Evolutionary conservation across 2,113 vertebrate genomes (phyloP), one percentile per base, ranked within the genome.

Genomic region (Notothenia coriiceps): DNA sequence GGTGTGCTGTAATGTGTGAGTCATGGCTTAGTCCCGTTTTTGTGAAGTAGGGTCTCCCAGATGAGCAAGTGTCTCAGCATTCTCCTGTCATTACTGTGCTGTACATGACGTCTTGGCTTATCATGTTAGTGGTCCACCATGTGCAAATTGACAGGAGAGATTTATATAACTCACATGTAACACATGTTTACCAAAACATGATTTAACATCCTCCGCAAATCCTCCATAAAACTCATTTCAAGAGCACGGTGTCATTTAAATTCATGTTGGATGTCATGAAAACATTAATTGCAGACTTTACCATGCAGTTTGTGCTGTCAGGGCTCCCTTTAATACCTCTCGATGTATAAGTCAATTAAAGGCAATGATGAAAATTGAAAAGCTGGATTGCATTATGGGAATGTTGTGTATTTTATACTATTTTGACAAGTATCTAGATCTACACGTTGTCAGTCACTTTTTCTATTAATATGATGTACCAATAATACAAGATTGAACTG

Each of bases 31-130:
- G 47, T 57, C 55, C 13, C 18, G 4, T 54, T 54, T 72, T 40
- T 56, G 49, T 78, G 65, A 61, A 13, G 57, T 64, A 67, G 44
- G 62, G 43, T 72, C 49, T 51, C 68, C 67, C 75, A 20, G 51
- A 46, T 60, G 64, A 29, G 51, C 70, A 67, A 81, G 83, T 73
- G 79, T 50, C 51, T 73, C 66, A 57, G 56, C 82, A 52, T 79
- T 84, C 77, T 68, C 10, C 57, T 55, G 14, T 59, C 75, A 44
- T 49, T 44, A 43, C 35, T 40, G 35, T 40, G 1, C 68, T 64
- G 43, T 63, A 54, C 61, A 65, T 57, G 29, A 29, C 29, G 71
- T 77, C 12, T 55, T 62, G 22, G 52, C 22, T 68, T 88, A 71
- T 86, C 35, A 7, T 81, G 85, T 78, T 60, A 74, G 77, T 17